A percentile compares a stretch with the other conserved stretches of the same genome.
These are phyloP conservation scores for Cosmopolites sordidus DNA, from an alignment of 2,888 invertebrate genomes.

Conservation along the genomic window DNA sequence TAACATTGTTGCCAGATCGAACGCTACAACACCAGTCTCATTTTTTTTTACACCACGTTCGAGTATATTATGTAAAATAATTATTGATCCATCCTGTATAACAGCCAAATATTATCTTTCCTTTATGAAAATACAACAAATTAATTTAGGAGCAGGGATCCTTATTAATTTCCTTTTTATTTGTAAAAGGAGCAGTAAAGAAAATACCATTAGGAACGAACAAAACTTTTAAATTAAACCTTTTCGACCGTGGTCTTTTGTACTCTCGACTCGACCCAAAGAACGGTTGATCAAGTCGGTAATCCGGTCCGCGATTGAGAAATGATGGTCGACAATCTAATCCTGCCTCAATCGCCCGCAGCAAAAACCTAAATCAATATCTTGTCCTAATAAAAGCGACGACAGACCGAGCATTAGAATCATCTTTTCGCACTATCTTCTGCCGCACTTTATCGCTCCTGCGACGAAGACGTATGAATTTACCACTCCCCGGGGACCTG, in stretches of 20 bases:
- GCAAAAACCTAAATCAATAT: constrained; percentile 30
- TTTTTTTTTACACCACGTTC: too few relatives aligned
- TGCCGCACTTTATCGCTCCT: constrained; percentile 11
- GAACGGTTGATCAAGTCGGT: not conserved
- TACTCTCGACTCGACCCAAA: too few relatives aligned
- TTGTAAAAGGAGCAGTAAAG: not conserved
- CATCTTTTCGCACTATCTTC: constrained; percentile 40
- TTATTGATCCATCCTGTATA: too few relatives aligned
- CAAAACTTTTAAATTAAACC: too few relatives aligned
- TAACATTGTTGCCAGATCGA: too few relatives aligned
- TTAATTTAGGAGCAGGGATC: too few relatives aligned
- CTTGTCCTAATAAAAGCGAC: constrained; percentile 34
- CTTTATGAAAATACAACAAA: too few relatives aligned
- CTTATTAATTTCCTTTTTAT: constrained; percentile 10
- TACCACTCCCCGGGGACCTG: constrained; percentile 37
- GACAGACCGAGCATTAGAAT: constrained; percentile 38
- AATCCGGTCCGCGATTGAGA: not conserved
- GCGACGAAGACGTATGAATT: constrained; percentile 35
- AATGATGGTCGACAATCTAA: constrained; percentile 21
- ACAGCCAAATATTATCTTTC: too few relatives aligned
- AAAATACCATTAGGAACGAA: too few relatives aligned
- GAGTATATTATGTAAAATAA: too few relatives aligned
- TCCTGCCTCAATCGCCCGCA: constrained; percentile 13
- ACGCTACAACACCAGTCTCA: too few relatives aligned
- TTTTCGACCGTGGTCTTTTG: too few relatives aligned